Percentiles rank a stretch among this genome's conserved stretches.
phyloP scores from a whole-genome alignment of 1,140 invertebrate genomes.

The Nixonia krombeini region DNA sequence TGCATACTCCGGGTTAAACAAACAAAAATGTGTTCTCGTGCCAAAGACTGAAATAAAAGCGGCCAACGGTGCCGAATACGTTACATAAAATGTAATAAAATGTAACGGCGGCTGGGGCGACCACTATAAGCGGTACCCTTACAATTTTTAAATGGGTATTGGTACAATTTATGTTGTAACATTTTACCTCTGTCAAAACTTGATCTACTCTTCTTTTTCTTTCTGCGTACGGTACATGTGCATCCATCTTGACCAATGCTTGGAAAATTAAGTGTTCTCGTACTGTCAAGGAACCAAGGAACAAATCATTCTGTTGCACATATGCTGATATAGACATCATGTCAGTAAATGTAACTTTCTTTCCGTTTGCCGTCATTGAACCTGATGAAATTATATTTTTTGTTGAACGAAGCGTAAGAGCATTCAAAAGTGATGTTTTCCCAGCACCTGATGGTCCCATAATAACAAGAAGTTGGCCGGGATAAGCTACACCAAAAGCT shows the following conservation, averaged over 20 bases:
- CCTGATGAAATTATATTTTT: slow-evolving; percentile 81
- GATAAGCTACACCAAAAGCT: slow-evolving; percentile 89
- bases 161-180: too few relatives aligned
- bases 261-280: slow-evolving; percentile 91
- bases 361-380: slow-evolving; percentile 80
- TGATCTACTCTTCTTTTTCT: slow-evolving; percentile 89
- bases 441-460: slow-evolving; percentile 96
- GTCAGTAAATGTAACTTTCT: slow-evolving; percentile 76
- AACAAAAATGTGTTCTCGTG: too few relatives aligned
- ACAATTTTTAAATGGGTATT: too few relatives aligned
- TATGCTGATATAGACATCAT: slow-evolving; percentile 90
- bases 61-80: too few relatives aligned
- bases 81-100: too few relatives aligned
- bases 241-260: slow-evolving; percentile 94
- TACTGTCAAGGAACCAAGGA: slow-evolving; percentile 93
- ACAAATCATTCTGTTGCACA: slow-evolving; percentile 96
- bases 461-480: slow-evolving; percentile 91
- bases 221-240: slow-evolving; percentile 80
- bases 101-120: too few relatives aligned
- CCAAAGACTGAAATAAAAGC: too few relatives aligned
- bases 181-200: too few relatives aligned
- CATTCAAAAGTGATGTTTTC: slow-evolving; percentile 95
- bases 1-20: too few relatives aligned
- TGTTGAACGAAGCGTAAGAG: slow-evolving; percentile 84
- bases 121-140: too few relatives aligned